Evolutionary conservation across 2,797 vertebrate species (phyloP).

Genomic region (Chromis chromis): DNA sequence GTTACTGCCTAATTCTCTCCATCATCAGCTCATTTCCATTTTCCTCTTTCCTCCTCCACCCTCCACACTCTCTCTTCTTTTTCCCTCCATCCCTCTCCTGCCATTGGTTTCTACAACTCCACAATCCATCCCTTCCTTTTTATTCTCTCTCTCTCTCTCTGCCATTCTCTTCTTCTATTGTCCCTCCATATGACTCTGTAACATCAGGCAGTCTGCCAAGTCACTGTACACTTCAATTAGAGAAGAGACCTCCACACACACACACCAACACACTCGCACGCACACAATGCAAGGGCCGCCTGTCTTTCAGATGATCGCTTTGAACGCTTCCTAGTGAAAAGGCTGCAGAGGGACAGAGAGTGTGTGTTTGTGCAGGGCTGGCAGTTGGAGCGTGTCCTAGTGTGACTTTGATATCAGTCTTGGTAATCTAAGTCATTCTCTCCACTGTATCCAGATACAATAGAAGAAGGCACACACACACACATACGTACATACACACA

Average conservation of each 20-base stretch:
- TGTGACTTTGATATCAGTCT: slow-evolving; percentile 81
- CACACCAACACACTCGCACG: slow-evolving; percentile 13
- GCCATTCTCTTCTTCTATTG: slow-evolving; percentile 48
- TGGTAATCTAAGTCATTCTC: slow-evolving; percentile 79
- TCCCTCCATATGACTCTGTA: slow-evolving; percentile 66
- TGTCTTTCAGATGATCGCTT: slow-evolving; percentile 53
- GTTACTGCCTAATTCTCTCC: slow-evolving; percentile 52
- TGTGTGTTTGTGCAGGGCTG: slow-evolving; percentile 28
- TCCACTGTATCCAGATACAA: slow-evolving; percentile 71
- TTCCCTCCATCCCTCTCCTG: slow-evolving; percentile 32
- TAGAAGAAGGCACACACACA: slow-evolving; percentile 43
- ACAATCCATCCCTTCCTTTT: slow-evolving; percentile 23
- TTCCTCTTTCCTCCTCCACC: slow-evolving; percentile 18
- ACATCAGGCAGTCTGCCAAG: slow-evolving; percentile 76
- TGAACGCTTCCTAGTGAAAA: slow-evolving; percentile 36
- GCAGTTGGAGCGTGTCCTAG: slow-evolving; percentile 64
- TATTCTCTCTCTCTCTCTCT: not conserved
- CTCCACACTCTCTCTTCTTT: slow-evolving; percentile 29
- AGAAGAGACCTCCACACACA: slow-evolving; percentile 42
- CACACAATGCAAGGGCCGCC: slow-evolving; percentile 1
- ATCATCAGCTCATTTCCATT: slow-evolving; percentile 55
- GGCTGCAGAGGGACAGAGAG: slow-evolving; percentile 21
- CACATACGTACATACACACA: slow-evolving; percentile 14
- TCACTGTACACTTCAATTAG: slow-evolving; percentile 77
- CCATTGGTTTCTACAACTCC: slow-evolving; percentile 28